Evolutionary conservation across 30 jellyfish, hydroid and myxozoan genomes (phyloP), one percentile per base, ranked within the genome.

Genomic region (Catostylus mosaicus): DNA sequence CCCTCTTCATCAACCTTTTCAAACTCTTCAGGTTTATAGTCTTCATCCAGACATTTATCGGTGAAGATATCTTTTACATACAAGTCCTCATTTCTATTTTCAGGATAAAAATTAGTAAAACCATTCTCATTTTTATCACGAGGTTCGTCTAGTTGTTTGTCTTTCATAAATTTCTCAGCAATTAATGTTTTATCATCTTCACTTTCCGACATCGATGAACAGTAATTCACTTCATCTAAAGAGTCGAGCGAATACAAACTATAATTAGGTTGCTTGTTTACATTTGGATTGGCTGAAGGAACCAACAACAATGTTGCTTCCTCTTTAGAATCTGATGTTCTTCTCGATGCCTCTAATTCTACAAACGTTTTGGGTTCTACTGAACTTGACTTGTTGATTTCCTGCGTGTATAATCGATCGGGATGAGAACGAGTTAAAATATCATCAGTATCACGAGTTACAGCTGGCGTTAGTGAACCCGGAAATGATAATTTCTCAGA

Each of bases 401-500:
- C n/a, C n/a, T n/a, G n/a, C n/a, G n/a, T n/a, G n/a, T n/a, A n/a
- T n/a, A n/a, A n/a, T n/a, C n/a, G n/a, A n/a, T n/a, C n/a, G n/a
- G n/a, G n/a, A 6, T 43, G 56, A 43, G 56, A 14, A 52, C 24
- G 19, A 4, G 27, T 22, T 22, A 37, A 59, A 59, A 1, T 1
- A 22, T 16, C 71, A 24, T 27, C 71, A 22, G 38, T 27, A 26
- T 18, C 19, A 22, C 24, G 71, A 59, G 8, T 59, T 59, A 14
- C 30, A n/a, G 6, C 19, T 20, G 71, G 38, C 16, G 71, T 23
- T 27, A 9, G 71, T 6, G 71, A 59, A 31, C 81, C 78, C 19
- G 92, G 92, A 38, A 82, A 82, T 27, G 92, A 69, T 47, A 82
- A 64, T 34, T 82, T 82, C 47, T 82, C 92, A 16, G 92, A 82